Evolutionary conservation across 2,797 vertebrate species (phyloP).

Genomic region (Sebastes nivosus): DNA sequence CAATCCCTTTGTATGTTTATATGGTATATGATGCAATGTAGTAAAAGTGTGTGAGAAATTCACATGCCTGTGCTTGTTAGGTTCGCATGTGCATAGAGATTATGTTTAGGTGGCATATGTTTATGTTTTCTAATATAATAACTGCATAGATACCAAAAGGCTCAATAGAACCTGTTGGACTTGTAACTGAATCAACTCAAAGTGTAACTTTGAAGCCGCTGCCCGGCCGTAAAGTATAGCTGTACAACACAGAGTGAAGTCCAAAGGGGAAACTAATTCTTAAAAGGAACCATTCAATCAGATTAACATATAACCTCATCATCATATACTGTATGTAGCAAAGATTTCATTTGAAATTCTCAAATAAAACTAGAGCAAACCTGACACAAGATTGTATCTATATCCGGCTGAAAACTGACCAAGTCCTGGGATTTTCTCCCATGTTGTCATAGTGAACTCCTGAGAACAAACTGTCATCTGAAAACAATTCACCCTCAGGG

Average conservation of each 20-base stretch:
- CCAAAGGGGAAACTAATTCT: neutral
- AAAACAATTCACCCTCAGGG: neutral
- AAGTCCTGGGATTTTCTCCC: neutral
- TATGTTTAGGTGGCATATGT: neutral
- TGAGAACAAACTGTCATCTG: neutral
- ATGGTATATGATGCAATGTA: neutral
- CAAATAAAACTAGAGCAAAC: neutral
- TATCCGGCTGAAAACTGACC: neutral
- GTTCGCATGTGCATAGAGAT: neutral
- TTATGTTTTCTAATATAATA: neutral
- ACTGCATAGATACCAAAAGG: neutral
- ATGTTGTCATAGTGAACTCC: neutral
- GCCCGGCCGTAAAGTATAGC: neutral
- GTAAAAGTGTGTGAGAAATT: neutral
- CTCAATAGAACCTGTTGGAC: slow-evolving; percentile 36
- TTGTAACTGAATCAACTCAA: neutral
- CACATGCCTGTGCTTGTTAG: slow-evolving; percentile 3
- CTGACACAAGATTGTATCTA: neutral
- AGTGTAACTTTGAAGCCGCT: neutral
- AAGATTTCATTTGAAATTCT: neutral
- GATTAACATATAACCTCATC: neutral
- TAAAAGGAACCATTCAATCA: neutral
- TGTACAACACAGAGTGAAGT: neutral
- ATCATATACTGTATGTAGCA: neutral
- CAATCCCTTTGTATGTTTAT: neutral